Evolutionary conservation across 2,888 invertebrate species (phyloP), one percentile per base, ranked within the genome.

Genomic region (Torymus tubicola): DNA sequence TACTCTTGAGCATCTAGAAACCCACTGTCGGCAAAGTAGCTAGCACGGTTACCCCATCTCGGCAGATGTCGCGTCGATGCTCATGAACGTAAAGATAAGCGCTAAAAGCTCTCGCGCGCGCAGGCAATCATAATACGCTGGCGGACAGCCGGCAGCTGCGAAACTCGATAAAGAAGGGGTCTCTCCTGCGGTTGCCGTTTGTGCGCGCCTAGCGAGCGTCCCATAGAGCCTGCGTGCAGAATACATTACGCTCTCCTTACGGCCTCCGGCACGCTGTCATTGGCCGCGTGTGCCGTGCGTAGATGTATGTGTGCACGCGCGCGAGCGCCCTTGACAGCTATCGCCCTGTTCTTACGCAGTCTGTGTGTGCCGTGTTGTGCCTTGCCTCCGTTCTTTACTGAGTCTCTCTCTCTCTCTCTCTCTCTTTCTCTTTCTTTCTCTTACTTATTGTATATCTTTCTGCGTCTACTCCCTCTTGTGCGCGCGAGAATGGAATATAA

Each of bases 311-410:
- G 71, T 75, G 77, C 72, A 78, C 76, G 82, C 84, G 71, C 81
- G 83, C 82, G 80, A 83, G 84, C 84, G 84, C 83, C 85, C 86
- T 86, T 86, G 86, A 86, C 85, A 85, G 84, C 84, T 85, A 84
- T 83, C 85, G 80, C 84, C 82, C 67, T 78, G 74, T 82, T 86
- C 80, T 85, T 85, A 85, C 81, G 75, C 69, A 74, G 77, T 31
- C 31, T 31, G 31, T 31, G 31, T 31, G 5, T 31, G 31, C 3
- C 31, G 31, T 31, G 31, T 3, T 31, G 31, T 60, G 68, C 21
- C 24, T 84, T 69, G 65, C 58, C 68, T 74, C 63, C 16, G 61
- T 69, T 75, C 69, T 67, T 71, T 73, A 74, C 52, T 52, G 42
- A 63, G 60, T 80, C n/a, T 71, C 80, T 68, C 69, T 31, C 63